These are phyloP conservation scores for Tenebrio molitor DNA, from an alignment of 1,140 invertebrate species.

Conservation along the genomic window DNA sequence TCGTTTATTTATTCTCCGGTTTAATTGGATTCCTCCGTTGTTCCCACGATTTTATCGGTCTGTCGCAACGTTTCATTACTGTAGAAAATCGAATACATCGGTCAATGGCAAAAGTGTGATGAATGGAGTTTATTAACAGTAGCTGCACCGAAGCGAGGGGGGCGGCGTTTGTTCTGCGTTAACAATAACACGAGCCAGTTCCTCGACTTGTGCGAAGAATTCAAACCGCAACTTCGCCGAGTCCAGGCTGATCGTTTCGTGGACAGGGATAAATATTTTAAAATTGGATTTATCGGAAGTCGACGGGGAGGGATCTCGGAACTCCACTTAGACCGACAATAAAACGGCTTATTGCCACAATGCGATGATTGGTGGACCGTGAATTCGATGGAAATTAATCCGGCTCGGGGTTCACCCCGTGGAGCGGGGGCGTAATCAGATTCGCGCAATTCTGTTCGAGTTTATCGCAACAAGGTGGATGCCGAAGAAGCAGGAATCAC, in stretches of 20 bases:
- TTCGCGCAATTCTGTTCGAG: constrained; percentile 3
- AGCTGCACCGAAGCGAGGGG: not conserved
- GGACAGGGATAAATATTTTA: not conserved
- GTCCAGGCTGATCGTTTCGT: not conserved
- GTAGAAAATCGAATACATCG: constrained; percentile 6
- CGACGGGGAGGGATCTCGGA: not conserved
- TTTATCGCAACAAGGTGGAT: not conserved
- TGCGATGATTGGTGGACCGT: constrained; percentile 9
- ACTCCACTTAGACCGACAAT: not conserved
- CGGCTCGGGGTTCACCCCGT: not conserved
- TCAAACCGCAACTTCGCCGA: constrained; percentile 3
- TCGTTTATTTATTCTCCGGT: constrained; percentile 34
- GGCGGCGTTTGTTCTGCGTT: not conserved
- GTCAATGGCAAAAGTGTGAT: constrained; percentile 18
- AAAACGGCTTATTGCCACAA: constrained; percentile 13
- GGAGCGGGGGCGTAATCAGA: not conserved
- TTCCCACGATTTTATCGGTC: constrained; percentile 30
- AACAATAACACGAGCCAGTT: no score
- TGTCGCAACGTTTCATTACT: constrained; percentile 23
- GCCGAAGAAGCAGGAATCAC: not conserved
- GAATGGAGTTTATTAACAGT: constrained; percentile 26
- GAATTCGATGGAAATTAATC: constrained; percentile 37
- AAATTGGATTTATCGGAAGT: not conserved
- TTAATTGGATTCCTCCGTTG: constrained; percentile 25
- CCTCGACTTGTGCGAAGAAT: not conserved